Evolutionary conservation across 35 echinoderm and acorn worm species (phyloP).

Genomic region (Ophioderma brevispina): DNA sequence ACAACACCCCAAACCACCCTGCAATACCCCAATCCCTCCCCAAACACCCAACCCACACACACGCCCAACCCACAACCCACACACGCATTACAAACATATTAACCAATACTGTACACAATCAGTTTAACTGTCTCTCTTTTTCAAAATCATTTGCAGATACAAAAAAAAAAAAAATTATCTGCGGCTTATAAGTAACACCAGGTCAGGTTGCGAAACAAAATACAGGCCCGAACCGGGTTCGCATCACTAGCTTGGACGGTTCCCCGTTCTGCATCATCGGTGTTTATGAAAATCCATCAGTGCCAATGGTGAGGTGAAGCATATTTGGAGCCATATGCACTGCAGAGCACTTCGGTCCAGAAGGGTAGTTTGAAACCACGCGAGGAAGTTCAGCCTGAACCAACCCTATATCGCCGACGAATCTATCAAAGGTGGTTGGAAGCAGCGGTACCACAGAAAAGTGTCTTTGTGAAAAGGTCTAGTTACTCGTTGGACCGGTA

Average conservation of each 20-base stretch:
- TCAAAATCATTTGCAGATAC: too few relatives aligned
- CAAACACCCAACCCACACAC: too few relatives aligned
- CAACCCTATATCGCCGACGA: neutral
- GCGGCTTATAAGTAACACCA: too few relatives aligned
- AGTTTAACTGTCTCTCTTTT: too few relatives aligned
- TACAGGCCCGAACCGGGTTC: neutral
- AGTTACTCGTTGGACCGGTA: slow-evolving; percentile 12
- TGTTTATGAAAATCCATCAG: slow-evolving; percentile 14
- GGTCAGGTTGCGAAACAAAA: too few relatives aligned
- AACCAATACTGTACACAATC: too few relatives aligned
- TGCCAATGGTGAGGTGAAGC: neutral
- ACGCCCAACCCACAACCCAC: too few relatives aligned
- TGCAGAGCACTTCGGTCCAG: slow-evolving; percentile 46
- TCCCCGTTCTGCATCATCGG: slow-evolving; percentile 30
- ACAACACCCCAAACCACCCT: too few relatives aligned
- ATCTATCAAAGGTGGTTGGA: slow-evolving; percentile 20
- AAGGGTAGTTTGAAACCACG: neutral
- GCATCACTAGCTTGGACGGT: slow-evolving; percentile 25
- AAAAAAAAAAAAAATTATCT: too few relatives aligned
- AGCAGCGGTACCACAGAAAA: neutral
- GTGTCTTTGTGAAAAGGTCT: slow-evolving; percentile 23
- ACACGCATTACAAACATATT: too few relatives aligned
- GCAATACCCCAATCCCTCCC: too few relatives aligned
- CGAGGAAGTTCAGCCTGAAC: neutral
- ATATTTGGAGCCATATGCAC: slow-evolving; percentile 26